Evolutionary conservation across 1,140 invertebrate genomes (phyloP).

Genomic region (Globodera rostochiensis): DNA sequence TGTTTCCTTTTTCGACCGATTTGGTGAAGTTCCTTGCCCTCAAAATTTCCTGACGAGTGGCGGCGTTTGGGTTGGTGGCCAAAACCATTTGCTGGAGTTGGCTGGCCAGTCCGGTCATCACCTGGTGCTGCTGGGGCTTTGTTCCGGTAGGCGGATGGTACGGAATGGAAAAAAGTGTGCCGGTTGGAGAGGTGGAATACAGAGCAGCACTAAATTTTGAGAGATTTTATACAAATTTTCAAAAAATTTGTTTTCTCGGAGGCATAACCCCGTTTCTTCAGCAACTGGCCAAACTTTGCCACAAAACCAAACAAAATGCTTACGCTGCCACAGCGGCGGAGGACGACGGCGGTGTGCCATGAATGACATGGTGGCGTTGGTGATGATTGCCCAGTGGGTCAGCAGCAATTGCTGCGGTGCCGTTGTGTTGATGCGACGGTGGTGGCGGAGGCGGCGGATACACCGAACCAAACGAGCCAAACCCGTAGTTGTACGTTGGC

Average conservation of each 20-base stretch:
- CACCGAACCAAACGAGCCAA: slow-evolving; percentile 55
- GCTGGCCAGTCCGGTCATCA: slow-evolving; percentile 15
- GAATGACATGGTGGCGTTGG: not conserved
- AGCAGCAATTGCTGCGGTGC: not conserved
- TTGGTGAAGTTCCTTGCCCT: not conserved
- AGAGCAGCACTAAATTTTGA: not conserved
- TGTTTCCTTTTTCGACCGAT: slow-evolving; percentile 32
- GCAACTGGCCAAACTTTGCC: not conserved
- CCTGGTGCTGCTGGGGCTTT: not conserved
- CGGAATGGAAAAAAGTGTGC: slow-evolving; percentile 12
- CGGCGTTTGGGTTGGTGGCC: not conserved
- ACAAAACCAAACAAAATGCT: not conserved
- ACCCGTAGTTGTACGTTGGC: slow-evolving; percentile 60
- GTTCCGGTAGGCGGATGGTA: slow-evolving; percentile 1
- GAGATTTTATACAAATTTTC: too few species aligned
- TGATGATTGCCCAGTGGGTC: not conserved
- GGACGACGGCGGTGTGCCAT: not conserved
- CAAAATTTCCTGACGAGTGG: too few species aligned
- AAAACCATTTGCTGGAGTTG: not conserved
- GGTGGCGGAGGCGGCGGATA: slow-evolving; percentile 46
- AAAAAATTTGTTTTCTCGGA: too few species aligned
- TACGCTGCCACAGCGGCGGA: not conserved
- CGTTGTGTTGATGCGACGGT: slow-evolving; percentile 11
- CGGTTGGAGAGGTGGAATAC: slow-evolving; percentile 17
- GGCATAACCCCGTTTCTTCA: not conserved